Evolutionary conservation across 2,113 vertebrate species (phyloP).

Genomic region (Zosterops lateralis): DNA sequence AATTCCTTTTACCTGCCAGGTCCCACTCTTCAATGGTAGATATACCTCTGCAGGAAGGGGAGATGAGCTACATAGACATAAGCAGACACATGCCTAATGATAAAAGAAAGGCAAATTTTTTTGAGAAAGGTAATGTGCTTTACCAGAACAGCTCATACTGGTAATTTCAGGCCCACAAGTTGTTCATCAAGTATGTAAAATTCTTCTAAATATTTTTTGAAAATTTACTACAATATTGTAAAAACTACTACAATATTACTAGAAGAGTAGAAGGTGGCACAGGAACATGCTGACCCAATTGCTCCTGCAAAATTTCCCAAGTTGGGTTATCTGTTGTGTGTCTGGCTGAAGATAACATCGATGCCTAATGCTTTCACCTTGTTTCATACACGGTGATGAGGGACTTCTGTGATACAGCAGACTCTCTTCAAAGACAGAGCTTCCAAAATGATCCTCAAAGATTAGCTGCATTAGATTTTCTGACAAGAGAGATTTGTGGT

Average conservation of each 20-base stretch:
- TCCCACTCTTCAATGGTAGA: background rate
- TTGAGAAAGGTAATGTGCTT: background rate
- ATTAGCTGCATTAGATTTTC: background rate
- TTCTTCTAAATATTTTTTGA: background rate
- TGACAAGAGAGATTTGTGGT: background rate
- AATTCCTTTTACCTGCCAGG: background rate
- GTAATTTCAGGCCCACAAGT: background rate
- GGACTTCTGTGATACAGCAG: background rate
- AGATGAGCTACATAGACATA: background rate
- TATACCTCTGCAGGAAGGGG: background rate
- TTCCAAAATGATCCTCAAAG: background rate
- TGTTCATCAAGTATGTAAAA: background rate
- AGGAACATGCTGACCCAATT: background rate
- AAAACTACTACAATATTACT: background rate
- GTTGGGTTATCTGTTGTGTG: background rate
- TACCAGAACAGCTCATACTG: background rate
- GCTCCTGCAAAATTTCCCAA: background rate
- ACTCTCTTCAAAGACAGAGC: constrained; percentile 19
- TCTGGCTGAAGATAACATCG: background rate
- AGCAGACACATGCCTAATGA: background rate
- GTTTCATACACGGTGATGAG: background rate
- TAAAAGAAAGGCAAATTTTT: background rate
- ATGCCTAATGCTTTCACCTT: background rate
- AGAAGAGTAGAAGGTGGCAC: background rate
- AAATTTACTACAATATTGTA: background rate